Conservation (phyloP, 2,113 vertebrate genomes). For the Burhinus bistriatus region DNA sequence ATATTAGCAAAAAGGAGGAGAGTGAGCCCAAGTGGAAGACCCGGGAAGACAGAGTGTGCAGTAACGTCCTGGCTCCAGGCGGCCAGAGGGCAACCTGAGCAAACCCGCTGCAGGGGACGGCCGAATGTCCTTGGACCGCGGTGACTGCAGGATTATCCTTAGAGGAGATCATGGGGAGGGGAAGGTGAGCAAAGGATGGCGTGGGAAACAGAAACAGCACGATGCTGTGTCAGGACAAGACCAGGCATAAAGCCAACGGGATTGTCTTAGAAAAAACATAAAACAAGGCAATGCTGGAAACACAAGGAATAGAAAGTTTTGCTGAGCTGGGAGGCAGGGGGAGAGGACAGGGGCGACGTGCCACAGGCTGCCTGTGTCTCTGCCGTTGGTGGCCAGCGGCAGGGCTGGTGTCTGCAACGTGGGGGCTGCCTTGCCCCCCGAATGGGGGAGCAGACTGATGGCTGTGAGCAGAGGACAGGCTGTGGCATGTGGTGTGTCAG, state of each 20-base stretch:
- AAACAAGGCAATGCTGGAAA: not conserved
- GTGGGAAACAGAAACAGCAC: not conserved
- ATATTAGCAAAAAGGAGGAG: not conserved
- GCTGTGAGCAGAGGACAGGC: not conserved
- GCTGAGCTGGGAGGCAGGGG: not conserved
- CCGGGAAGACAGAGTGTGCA: not conserved
- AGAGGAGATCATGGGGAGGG: not conserved
- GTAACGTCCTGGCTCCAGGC: not conserved
- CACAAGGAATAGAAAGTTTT: not conserved
- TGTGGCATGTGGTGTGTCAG: not conserved
- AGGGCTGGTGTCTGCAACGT: not conserved
- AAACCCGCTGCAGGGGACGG: not conserved
- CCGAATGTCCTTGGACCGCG: not conserved
- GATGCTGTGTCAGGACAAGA: not conserved
- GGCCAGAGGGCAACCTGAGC: not conserved
- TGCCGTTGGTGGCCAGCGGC: not conserved
- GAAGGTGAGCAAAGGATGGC: not conserved
- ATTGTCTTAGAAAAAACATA: not conserved
- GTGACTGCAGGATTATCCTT: not conserved
- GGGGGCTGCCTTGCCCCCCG: not conserved
- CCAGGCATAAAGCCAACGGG: not conserved
- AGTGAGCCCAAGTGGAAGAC: not conserved
- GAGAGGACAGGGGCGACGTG: accelerated
- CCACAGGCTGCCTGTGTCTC: not conserved
- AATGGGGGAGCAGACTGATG: not conserved